These are phyloP conservation scores for Agapostemon virescens DNA, from an alignment of 2,888 invertebrate genomes.

Conservation along the genomic window DNA sequence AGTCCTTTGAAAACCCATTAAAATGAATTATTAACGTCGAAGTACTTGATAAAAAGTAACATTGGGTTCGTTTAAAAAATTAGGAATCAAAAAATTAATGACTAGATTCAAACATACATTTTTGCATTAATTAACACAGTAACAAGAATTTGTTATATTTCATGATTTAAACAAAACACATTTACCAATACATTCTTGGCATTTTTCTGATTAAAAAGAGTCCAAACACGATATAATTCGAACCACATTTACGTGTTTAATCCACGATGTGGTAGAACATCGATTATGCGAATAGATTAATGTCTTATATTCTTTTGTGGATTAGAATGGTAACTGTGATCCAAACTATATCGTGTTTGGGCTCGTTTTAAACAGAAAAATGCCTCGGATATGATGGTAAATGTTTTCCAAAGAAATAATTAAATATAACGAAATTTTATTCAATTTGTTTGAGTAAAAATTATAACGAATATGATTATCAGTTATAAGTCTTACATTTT, in stretches of 20 bases:
- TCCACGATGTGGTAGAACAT: not conserved
- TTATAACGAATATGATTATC: not conserved
- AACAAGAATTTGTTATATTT: not conserved
- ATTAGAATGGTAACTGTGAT: not conserved
- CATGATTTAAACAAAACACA: not conserved
- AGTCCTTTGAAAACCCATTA: constrained; percentile 70
- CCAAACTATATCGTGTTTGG: not conserved
- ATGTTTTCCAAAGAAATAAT: too few relatives aligned
- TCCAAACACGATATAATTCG: not conserved
- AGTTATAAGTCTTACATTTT: constrained; percentile 83
- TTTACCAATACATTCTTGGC: not conserved
- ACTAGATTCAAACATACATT: not conserved
- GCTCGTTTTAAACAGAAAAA: not conserved
- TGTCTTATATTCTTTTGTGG: not conserved
- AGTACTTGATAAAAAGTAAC: not conserved
- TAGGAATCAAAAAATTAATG: not conserved
- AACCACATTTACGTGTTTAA: not conserved
- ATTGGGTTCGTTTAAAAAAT: not conserved
- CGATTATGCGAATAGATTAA: not conserved
- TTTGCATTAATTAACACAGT: not conserved
- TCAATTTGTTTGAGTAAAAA: too few relatives aligned
- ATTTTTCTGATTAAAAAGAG: not conserved
- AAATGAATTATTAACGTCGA: not conserved
- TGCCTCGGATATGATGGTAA: too few relatives aligned
- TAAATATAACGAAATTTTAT: too few relatives aligned